These are phyloP conservation scores for Valencia hispanica DNA, from an alignment of 2,797 vertebrate species.

Conservation along the genomic window DNA sequence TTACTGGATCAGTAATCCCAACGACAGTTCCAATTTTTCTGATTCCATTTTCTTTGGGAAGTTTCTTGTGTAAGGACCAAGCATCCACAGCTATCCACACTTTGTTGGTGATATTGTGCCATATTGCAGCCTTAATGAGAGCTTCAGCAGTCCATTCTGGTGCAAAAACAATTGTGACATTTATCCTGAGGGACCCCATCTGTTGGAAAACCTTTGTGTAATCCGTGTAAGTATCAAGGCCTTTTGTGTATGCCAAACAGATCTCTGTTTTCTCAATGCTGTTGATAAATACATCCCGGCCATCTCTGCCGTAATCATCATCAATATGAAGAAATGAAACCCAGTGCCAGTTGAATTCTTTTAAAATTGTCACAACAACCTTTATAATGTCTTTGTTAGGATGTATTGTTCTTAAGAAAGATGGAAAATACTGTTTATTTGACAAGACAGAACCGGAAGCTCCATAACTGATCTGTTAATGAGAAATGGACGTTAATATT, in stretches of 20 bases:
- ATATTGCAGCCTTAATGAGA: slow-evolving; percentile 77
- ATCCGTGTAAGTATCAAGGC: slow-evolving; percentile 21
- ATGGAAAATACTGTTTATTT: slow-evolving; percentile 44
- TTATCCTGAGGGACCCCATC: slow-evolving; percentile 61
- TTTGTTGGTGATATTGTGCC: slow-evolving; percentile 75
- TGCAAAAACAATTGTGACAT: slow-evolving; percentile 78
- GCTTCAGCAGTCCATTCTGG: not conserved
- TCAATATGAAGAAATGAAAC: slow-evolving; percentile 80
- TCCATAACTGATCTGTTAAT: slow-evolving; percentile 76
- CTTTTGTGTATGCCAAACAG: slow-evolving; percentile 81
- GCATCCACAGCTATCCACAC: slow-evolving; percentile 82
- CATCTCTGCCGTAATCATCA: slow-evolving; percentile 70
- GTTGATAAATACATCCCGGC: slow-evolving; percentile 66
- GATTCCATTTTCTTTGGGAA: slow-evolving; percentile 72
- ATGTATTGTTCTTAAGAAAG: slow-evolving; percentile 84
- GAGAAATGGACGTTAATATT: not conserved
- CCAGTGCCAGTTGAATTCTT: slow-evolving; percentile 87
- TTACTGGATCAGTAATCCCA: slow-evolving; percentile 64
- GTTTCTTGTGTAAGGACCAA: slow-evolving; percentile 36
- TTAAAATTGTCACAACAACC: slow-evolving; percentile 77
- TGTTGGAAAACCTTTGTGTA: slow-evolving; percentile 59
- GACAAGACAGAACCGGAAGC: slow-evolving; percentile 66
- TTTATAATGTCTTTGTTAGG: slow-evolving; percentile 77
- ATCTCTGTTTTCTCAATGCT: slow-evolving; percentile 50
- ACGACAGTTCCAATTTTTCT: slow-evolving; percentile 79